These are phyloP conservation scores for Gymnothorax reevesii DNA, from an alignment of 2,797 vertebrate genomes.

Conservation along the genomic window DNA sequence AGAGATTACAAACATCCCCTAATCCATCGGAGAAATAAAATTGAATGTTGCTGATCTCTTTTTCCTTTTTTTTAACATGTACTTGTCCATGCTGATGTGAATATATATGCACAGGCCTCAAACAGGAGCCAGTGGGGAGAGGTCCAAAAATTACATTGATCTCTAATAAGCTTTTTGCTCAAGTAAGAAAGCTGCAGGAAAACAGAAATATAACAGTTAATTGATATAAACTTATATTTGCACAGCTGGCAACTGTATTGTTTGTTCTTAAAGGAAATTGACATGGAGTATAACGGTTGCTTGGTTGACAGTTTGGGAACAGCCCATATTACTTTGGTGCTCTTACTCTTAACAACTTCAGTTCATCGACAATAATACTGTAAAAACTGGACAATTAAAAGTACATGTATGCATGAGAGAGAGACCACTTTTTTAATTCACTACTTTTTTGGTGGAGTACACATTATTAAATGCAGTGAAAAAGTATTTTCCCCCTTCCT, in stretches of 20 bases:
- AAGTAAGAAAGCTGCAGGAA: not conserved
- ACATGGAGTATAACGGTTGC: not conserved
- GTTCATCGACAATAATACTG: not conserved
- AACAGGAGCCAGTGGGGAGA: not conserved
- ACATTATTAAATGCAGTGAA: not conserved
- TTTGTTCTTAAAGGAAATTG: not conserved
- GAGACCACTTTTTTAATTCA: not conserved
- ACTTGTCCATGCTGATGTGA: not conserved
- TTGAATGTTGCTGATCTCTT: conserved; percentile 12
- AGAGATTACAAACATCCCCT: conserved; percentile 45
- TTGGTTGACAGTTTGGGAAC: not conserved
- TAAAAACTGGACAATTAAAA: not conserved
- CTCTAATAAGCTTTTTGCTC: not conserved
- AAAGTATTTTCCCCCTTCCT: no score
- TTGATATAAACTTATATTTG: not conserved
- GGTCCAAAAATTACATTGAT: not conserved
- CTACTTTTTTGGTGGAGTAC: not conserved
- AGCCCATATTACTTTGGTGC: not conserved
- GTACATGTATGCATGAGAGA: not conserved
- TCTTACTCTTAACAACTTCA: not conserved
- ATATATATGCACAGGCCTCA: not conserved
- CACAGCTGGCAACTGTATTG: not conserved
- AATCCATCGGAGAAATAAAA: conserved; percentile 33
- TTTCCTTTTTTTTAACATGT: not conserved
- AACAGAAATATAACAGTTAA: not conserved